Evolutionary conservation across 1,140 invertebrate species (phyloP), one percentile per base, ranked within the genome.

Genomic region (Nasonia vitripennis): DNA sequence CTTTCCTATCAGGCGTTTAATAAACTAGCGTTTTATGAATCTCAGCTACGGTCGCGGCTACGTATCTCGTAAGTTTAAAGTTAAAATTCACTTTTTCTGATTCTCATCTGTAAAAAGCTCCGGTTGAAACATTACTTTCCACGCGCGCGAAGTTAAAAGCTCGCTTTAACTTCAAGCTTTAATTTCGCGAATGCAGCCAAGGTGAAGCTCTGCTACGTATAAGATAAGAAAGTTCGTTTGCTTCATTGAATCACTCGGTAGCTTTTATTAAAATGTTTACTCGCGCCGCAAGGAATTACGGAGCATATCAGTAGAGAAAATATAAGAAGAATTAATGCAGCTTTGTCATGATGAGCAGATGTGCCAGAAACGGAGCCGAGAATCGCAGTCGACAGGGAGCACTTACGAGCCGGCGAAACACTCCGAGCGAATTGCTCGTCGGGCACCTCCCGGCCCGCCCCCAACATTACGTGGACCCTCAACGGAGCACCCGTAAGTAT

Each of bases 391-490:
- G 90, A 92, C 88, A 93, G 89, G 87, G 87, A 91, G 68, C 91
- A 91, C 67, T 89, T 93, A 85, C 86, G 89, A 67, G 94, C 96
- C 5, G 96, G 95, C 79, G 96, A 97, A 88, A 94, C 94, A 88
- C 92, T 97, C 79, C 95, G 95, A 88, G 96, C 96, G 17, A 96
- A 96, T 89, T 97, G 97, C 91, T 96, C 96, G 87, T 96, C 96
- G 70, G 95, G 95, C 34, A 94, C 95, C 1, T 95, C 96, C 2
- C 94, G 95, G 81, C 97, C 97, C 23, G 95, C 96, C 12, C 95
- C 97, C 0, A 95, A 96, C 89, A 95, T 98, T 90, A 96, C 96
- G 84, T 97, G 97, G 97, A 94, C 96, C 88, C 95, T 98, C 90
- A 97, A 98, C 93, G 96, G 96, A 88, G 94, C 95, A 90, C 95